Conservation (phyloP, 2,113 vertebrate genomes). For the Crotalus viridis region DNA sequence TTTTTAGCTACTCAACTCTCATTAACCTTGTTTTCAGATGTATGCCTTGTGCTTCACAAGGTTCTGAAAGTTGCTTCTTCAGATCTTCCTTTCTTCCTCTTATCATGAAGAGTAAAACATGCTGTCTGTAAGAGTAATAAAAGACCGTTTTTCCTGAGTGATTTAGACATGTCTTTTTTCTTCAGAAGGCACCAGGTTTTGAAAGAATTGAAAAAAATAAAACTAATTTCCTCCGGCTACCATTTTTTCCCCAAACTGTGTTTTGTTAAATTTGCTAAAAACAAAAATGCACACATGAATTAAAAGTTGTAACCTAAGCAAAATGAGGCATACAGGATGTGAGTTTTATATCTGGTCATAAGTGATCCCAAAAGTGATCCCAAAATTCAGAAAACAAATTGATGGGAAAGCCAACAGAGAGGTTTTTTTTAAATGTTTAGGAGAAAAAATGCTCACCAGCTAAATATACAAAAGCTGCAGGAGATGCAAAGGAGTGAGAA, state of each 20-base stretch:
- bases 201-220: background rate
- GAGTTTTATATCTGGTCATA: background rate
- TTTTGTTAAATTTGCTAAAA: background rate
- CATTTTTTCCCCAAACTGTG: background rate
- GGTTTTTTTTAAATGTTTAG: background rate
- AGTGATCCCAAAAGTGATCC: background rate
- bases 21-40: conserved; percentile 6
- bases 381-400: background rate
- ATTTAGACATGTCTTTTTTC: background rate
- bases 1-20: conserved; percentile 18
- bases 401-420: background rate
- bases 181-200: background rate
- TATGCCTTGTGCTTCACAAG: background rate
- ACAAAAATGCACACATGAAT: background rate
- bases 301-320: background rate
- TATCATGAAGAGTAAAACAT: conserved; percentile 6
- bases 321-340: background rate
- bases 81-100: background rate
- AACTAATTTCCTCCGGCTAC: background rate
- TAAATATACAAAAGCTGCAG: background rate
- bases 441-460: background rate
- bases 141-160: background rate
- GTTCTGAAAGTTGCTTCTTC: background rate
- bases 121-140: background rate
- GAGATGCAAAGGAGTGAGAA: background rate